Evolutionary conservation across 2,797 vertebrate species (phyloP).

Genomic region (Amphiprion clarkii): DNA sequence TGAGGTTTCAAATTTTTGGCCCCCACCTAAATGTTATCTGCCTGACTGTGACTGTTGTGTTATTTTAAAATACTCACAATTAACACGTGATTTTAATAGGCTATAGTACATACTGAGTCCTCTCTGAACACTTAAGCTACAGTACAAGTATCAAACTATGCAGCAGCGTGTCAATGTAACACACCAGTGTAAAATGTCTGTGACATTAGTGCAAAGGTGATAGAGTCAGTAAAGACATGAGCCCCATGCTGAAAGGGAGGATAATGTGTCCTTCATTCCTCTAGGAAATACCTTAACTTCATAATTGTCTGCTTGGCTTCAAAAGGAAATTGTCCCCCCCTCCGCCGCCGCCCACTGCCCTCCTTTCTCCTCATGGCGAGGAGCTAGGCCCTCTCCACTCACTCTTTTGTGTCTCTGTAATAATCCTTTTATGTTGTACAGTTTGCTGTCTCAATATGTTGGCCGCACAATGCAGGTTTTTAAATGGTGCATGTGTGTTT

Average conservation of each 20-base stretch:
- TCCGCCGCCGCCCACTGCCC: slow-evolving; percentile 3
- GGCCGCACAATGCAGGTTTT: slow-evolving; percentile 67
- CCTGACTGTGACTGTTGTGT: neutral
- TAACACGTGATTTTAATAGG: neutral
- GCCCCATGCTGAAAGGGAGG: slow-evolving; percentile 40
- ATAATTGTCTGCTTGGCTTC: slow-evolving; percentile 53
- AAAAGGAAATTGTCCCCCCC: slow-evolving; percentile 48
- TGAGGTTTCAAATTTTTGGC: too few species aligned
- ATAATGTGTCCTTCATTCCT: slow-evolving; percentile 66
- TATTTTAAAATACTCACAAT: neutral
- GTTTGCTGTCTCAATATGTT: slow-evolving; percentile 71
- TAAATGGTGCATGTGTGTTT: slow-evolving; percentile 67
- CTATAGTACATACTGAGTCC: neutral
- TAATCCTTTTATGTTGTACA: slow-evolving; percentile 65
- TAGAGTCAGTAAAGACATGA: slow-evolving; percentile 43
- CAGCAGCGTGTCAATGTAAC: neutral
- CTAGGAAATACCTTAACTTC: slow-evolving; percentile 65
- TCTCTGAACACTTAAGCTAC: neutral
- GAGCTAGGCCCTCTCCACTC: slow-evolving; percentile 57
- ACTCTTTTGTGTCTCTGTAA: slow-evolving; percentile 53
- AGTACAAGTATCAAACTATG: neutral
- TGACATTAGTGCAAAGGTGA: slow-evolving; percentile 46
- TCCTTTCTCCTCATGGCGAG: slow-evolving; percentile 26
- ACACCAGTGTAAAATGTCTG: slow-evolving; percentile 19
- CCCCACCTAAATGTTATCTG: too few species aligned